Base-by-base conservation (phyloP, 2,113 vertebrate species). In the Poicephalus gulielmi region DNA sequence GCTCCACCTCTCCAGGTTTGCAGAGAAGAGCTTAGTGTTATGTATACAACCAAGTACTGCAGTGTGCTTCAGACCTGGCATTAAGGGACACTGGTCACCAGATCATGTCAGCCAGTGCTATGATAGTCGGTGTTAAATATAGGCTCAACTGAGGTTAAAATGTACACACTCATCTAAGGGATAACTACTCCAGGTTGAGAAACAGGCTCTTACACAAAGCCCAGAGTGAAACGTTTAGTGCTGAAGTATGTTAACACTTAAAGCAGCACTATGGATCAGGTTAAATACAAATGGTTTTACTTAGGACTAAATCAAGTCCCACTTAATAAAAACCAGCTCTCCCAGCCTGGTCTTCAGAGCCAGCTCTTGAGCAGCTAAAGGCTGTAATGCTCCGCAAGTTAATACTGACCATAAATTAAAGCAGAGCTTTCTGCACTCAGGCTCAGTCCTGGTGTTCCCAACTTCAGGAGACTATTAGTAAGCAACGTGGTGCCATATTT, bases 11-110 rank as follows among this genome's bases (percentile, higher is more conserved):
- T 33, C 2, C 28, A 31, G 46, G 50, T 30, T 20, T 23, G 68
- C 0, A 1, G 13, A 5, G 15, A 37, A n/a, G 1, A 67, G 23
- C 41, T 73, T 8, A 59, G 22, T 1, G 22, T 24, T 35, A 59
- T 24, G 35, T 23, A 59, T 10, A 17, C 64, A 24, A 4, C 1
- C 0, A 57, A 47, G 12, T 0, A 9, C 0, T 2, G 2, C 7
- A n/a, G 41, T 10, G 16, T 18, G 23, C 57, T 59, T 31, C 62
- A 44, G 52, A 12, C 12, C 68, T 14, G 37, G 8, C 7, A 27
- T 10, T 33, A 27, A 35, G 46, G 39, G 46, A 52, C 3, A 3
- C 17, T 30, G 6, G 9, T 12, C 70, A 67, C 49, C 63, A 20
- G 3, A 18, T 30, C 37, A 1, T 1, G 1, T 10, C 82, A 64